Evolutionary conservation across 2,797 vertebrate species (phyloP).

Genomic region (Anableps anableps): DNA sequence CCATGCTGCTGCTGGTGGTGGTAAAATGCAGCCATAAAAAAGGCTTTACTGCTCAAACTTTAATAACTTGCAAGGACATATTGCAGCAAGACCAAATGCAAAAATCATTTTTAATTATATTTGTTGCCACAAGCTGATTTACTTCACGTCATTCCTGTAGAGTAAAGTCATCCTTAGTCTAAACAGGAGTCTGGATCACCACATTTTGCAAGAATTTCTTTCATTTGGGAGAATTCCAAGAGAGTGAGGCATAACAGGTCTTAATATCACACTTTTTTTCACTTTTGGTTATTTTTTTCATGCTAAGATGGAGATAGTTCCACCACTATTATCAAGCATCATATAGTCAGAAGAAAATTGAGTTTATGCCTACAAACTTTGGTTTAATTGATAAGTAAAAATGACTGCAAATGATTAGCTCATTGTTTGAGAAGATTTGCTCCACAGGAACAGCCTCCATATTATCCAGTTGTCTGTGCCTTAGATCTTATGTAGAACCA

Average conservation of each 20-base stretch:
- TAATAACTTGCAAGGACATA: slow-evolving; percentile 62
- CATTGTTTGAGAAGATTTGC: background rate
- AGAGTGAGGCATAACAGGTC: background rate
- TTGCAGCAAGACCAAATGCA: slow-evolving; percentile 48
- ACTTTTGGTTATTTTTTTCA: background rate
- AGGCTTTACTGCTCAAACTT: slow-evolving; percentile 48
- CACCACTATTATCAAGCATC: background rate
- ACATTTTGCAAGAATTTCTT: slow-evolving; percentile 22
- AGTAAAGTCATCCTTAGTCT: slow-evolving; percentile 40
- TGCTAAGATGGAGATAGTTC: background rate
- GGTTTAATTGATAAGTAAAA: background rate
- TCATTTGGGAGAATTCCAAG: background rate
- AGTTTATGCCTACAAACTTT: background rate
- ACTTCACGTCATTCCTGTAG: slow-evolving; percentile 45
- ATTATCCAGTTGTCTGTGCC: slow-evolving; percentile 5
- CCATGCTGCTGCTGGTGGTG: slow-evolving; percentile 18
- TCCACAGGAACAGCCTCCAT: background rate
- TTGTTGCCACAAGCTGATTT: slow-evolving; percentile 55
- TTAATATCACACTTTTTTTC: background rate
- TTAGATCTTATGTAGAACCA: slow-evolving; percentile 38
- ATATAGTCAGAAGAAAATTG: background rate
- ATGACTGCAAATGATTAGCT: background rate
- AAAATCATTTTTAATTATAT: slow-evolving; percentile 66
- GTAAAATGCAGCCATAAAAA: slow-evolving; percentile 51
- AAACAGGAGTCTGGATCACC: slow-evolving; percentile 51